Evolutionary conservation across 2,113 vertebrate species (phyloP).

Genomic region (Dromas ardeola): DNA sequence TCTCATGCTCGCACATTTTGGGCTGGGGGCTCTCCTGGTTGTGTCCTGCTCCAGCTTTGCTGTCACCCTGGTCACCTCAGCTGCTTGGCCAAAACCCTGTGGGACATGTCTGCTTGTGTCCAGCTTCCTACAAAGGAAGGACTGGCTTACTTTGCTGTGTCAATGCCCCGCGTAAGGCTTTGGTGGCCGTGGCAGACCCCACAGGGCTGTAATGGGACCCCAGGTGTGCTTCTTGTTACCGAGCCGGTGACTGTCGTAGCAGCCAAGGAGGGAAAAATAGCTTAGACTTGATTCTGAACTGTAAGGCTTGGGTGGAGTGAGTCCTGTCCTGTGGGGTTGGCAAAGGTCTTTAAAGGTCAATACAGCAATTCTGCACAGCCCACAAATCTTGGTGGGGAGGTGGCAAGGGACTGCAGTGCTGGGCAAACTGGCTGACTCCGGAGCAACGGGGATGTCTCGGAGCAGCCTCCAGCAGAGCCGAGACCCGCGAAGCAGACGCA

Average conservation of each 20-base stretch:
- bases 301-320: not conserved
- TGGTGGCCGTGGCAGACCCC: not conserved
- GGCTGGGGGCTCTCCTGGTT: not conserved
- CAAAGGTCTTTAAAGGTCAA: constrained; percentile 75
- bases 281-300: not conserved
- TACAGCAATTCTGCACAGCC: constrained; percentile 45
- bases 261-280: not conserved
- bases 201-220: accelerated
- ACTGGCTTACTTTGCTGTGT: not conserved
- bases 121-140: not conserved
- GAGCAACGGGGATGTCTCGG: not conserved
- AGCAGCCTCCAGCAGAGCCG: not conserved
- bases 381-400: constrained; percentile 30
- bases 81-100: not conserved
- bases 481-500: not conserved
- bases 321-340: not conserved
- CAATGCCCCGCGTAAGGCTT: accelerated
- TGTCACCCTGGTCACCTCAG: not conserved
- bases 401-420: not conserved
- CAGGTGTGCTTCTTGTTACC: not conserved
- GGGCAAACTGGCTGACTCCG: not conserved
- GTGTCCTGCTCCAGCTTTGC: not conserved
- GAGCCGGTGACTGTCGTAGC: not conserved
- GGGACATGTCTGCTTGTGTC: accelerated
- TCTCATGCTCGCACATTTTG: accelerated